Evolutionary conservation across 2,113 vertebrate species (phyloP), one percentile per base, ranked within the genome.

Genomic region (Cyanistes caeruleus): DNA sequence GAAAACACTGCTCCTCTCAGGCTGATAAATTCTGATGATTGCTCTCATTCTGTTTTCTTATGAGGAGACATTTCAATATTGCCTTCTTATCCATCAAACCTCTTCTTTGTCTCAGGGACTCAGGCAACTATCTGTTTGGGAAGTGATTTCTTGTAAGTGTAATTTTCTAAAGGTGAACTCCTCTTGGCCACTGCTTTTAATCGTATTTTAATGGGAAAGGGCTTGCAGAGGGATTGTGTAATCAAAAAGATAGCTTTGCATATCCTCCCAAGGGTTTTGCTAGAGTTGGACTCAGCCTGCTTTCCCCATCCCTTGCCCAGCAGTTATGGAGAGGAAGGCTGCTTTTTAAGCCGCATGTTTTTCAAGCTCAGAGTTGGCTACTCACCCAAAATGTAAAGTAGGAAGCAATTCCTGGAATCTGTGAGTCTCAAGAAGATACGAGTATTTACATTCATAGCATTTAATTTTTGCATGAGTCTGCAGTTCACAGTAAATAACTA

Each of bases 1-100:
- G 90, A 95, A 97, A 97, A 93, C 89, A 96, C 64, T 93, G 84
- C 92, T 95, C 82, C 83, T 96, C 93, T 95, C 88, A 88, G 72
- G 84, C 94, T 96, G 95, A 96, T 96, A 97, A 96, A 95, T 97
- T 97, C 94, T 97, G 93, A 97, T 97, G 97, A 98, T 98, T 93
- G 87, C 89, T 95, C 94, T 95, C 60, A 25, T 97, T 97, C 96
- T 95, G 95, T 95, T 96, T 97, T 96, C 87, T 95, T 96, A 97
- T 89, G 91, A 91, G 79, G 87, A 94, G 93, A 95, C 48, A 37
- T 97, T 97, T 97, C 94, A 97, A 96, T 97, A 97, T 79, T 93
- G 75, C 91, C 79, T 97, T 97, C 91, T 93, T 94, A 97, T 97
- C 96, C 79, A 97, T 97, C 97, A 97, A 91, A 91, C 72, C 80